Percentiles rank a stretch among this genome's conserved stretches.
phyloP scores from a whole-genome alignment of 2,113 vertebrate genomes.

The Mus pahari region DNA sequence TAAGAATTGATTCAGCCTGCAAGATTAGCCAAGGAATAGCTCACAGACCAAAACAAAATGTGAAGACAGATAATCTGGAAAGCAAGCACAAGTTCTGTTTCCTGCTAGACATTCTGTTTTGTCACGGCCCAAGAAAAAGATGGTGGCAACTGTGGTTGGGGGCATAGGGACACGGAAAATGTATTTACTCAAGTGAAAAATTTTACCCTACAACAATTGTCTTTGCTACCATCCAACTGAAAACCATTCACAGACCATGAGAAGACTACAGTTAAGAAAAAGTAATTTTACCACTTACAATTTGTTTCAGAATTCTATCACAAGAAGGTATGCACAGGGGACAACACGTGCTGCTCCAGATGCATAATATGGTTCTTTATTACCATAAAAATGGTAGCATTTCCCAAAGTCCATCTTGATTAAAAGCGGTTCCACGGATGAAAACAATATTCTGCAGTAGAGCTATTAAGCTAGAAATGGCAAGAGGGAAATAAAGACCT shows the following conservation, averaged over 20 bases:
- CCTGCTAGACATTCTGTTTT: conserved; percentile 45
- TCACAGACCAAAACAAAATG: conserved; percentile 75
- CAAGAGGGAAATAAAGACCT: conserved; percentile 64
- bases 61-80: conserved; percentile 67
- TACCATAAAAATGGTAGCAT: conserved; percentile 58
- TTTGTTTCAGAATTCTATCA: conserved; percentile 5
- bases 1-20: conserved; percentile 75
- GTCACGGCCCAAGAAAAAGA: conserved; percentile 32
- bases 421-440: conserved; percentile 40
- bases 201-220: conserved; percentile 40
- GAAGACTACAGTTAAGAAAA: conserved; percentile 55
- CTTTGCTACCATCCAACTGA: conserved; percentile 49
- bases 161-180: conserved; percentile 9
- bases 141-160: not conserved
- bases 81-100: conserved; percentile 43
- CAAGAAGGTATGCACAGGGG: conserved; percentile 14
- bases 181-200: conserved; percentile 41
- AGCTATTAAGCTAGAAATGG: conserved; percentile 38
- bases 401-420: conserved; percentile 64
- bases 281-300: conserved; percentile 60
- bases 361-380: conserved; percentile 55
- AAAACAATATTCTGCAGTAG: not conserved
- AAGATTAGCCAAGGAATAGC: conserved; percentile 74
- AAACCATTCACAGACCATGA: conserved; percentile 64
- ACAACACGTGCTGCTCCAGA: not conserved